These are phyloP conservation scores for Sitophilus oryzae DNA, from an alignment of 1,140 invertebrate species.

Conservation along the genomic window DNA sequence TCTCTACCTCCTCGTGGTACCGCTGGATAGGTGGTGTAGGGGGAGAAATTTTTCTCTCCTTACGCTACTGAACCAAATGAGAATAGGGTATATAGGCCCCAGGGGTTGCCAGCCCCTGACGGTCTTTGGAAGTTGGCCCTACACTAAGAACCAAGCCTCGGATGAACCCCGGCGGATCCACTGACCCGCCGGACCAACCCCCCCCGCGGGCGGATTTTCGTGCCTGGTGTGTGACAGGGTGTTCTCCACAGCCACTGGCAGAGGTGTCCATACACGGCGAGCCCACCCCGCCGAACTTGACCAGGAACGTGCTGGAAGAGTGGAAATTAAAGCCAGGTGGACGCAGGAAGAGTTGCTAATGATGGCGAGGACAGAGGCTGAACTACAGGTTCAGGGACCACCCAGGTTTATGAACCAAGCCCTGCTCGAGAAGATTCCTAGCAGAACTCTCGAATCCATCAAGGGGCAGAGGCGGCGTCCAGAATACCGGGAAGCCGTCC, in stretches of 20 bases:
- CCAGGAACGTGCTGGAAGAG: not conserved
- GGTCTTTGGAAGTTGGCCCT: not conserved
- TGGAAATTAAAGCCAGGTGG: constrained; percentile 1
- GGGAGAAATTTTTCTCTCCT: too few species aligned
- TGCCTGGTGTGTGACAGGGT: not conserved
- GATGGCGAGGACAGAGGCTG: not conserved
- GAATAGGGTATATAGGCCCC: not conserved
- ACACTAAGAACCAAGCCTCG: constrained; percentile 3
- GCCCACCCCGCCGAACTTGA: not conserved
- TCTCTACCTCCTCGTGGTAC: too few species aligned
- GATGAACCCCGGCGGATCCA: not conserved
- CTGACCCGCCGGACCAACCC: too few species aligned
- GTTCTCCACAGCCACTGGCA: not conserved
- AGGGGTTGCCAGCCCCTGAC: constrained; percentile 6
- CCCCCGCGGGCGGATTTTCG: not conserved
- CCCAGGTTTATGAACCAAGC: too few species aligned
- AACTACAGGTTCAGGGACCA: not conserved
- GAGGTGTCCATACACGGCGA: not conserved
- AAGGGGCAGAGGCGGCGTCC: too few species aligned
- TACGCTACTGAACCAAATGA: too few species aligned
- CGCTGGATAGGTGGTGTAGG: too few species aligned
- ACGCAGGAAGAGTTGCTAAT: not conserved
- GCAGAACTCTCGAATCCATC: too few species aligned
- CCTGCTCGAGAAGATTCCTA: too few species aligned
- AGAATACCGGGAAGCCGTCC: too few species aligned